A percentile compares a stretch with the other conserved stretches of the same genome.
Conservation (phyloP, 2,797 vertebrate species). For the Myripristis jacobus region DNA sequence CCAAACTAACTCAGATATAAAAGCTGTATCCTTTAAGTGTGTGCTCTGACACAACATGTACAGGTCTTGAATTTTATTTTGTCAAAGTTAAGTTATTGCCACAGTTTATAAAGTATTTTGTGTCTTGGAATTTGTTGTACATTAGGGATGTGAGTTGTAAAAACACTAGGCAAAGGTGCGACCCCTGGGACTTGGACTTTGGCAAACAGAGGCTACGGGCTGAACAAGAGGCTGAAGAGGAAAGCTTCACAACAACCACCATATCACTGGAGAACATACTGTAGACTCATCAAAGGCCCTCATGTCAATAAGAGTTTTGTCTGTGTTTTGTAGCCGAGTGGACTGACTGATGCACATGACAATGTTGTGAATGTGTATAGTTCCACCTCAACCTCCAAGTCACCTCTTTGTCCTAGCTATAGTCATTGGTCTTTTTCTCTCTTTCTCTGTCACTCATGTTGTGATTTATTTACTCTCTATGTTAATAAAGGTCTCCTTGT, state of each 20-base stretch:
- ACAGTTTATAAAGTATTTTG: conserved; percentile 4
- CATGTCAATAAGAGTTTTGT: conserved; percentile 21
- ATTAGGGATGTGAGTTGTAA: conserved; percentile 6
- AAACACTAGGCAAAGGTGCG: conserved; percentile 10
- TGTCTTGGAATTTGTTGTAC: conserved; percentile 24
- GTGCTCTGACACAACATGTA: not conserved
- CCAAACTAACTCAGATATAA: not conserved
- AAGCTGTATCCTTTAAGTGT: conserved; percentile 14
- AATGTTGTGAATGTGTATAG: conserved; percentile 38
- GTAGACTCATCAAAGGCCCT: conserved; percentile 36
- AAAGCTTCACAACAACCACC: conserved; percentile 4
- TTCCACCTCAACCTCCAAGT: conserved; percentile 32
- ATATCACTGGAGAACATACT: conserved; percentile 44
- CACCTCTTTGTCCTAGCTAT: conserved; percentile 43
- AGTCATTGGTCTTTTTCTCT: conserved; percentile 38
- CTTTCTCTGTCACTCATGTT: conserved; percentile 51
- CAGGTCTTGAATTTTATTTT: not conserved
- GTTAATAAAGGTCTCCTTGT: conserved; percentile 71
- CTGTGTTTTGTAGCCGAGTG: conserved; percentile 41
- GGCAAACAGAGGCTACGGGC: not conserved
- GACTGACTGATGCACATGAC: conserved; percentile 26
- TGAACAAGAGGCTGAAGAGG: not conserved
- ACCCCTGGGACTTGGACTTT: conserved; percentile 2
- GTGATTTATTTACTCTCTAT: conserved; percentile 55
- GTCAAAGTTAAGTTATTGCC: conserved; percentile 1